phyloP scores from a whole-genome alignment of 2,113 vertebrate genomes.

The Cervus canadensis region DNA sequence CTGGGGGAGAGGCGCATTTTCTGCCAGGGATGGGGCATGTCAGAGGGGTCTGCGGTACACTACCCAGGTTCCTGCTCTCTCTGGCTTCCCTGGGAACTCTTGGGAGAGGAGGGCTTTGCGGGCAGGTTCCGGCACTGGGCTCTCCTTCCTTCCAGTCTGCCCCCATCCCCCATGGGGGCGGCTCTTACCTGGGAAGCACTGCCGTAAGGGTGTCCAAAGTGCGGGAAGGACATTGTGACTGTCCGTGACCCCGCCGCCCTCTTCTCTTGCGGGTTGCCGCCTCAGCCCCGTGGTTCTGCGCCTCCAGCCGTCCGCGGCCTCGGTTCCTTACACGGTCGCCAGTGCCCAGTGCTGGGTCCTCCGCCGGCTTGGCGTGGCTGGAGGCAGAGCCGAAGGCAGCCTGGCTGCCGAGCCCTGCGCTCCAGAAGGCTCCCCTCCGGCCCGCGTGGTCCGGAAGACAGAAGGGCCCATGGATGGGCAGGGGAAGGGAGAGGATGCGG shows the following conservation, averaged over 20 bases:
- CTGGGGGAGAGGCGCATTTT: not conserved
- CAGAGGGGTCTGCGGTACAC: not conserved
- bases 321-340: constrained; percentile 18
- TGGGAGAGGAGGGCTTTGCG: not conserved
- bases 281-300: not conserved
- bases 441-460: constrained; percentile 56
- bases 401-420: constrained; percentile 34
- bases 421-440: constrained; percentile 38
- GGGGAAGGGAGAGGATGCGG: constrained; percentile 29
- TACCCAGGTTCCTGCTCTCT: not conserved
- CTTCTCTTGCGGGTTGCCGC: not conserved
- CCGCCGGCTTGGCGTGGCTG: not conserved
- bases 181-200: constrained; percentile 95
- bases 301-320: not conserved
- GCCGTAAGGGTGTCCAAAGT: constrained; percentile 97
- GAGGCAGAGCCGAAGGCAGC: constrained; percentile 57
- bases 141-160: not conserved
- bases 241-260: constrained; percentile 48
- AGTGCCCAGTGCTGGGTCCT: not conserved
- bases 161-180: not conserved
- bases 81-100: not conserved
- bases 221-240: constrained; percentile 96
- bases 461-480: constrained; percentile 73
- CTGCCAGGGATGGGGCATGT: not conserved
- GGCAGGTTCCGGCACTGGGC: not conserved